Base-by-base conservation (phyloP, 2,113 vertebrate species). In the Strigops habroptila region DNA sequence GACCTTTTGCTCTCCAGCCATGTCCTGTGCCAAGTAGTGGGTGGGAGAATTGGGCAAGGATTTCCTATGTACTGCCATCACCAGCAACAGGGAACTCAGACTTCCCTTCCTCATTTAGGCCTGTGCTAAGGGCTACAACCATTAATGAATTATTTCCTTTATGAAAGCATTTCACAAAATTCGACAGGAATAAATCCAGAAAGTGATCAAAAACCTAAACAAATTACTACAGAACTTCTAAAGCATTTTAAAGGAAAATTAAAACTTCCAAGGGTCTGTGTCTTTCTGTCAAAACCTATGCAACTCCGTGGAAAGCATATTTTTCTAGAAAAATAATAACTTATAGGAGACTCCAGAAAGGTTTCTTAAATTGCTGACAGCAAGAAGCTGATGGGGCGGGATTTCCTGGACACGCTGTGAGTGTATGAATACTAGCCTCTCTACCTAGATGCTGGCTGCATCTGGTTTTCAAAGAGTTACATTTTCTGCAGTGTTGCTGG, bases 91-190 rank as follows among this genome's bases (percentile, higher is more conserved):
- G 24, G 77, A 91, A 49, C 52, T 64, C 52, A 62, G 69, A 62
- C 41, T 92, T 95, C 75, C 86, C 71, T 88, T 85, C 83, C 44
- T 89, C 69, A 35, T 52, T 76, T 75, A 76, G 28, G 27, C 52
- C 74, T 55, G 18, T 43, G 57, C 73, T 91, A 48, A 78, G 63
- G 48, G 44, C 57, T 91, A 52, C 69, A 28, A 31, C 49, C 33
- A 35, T 64, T 79, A 92, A 68, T 79, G 16, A 92, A 95, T 92
- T 82, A 87, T 89, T 95, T 96, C 83, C 93, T 91, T 82, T 84
- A 91, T 79, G 39, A 93, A 93, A 91, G 41, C 7, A 21, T 86
- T 92, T 92, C 24, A 79, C 27, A 76, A 84, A 84, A 91, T 52
- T 82, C 69, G 65, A 7, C 28, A 64, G 24, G 30, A n/a, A 39